These are phyloP conservation scores for Heteromurus nitidus DNA, from an alignment of 2,888 invertebrate species.

Conservation along the genomic window DNA sequence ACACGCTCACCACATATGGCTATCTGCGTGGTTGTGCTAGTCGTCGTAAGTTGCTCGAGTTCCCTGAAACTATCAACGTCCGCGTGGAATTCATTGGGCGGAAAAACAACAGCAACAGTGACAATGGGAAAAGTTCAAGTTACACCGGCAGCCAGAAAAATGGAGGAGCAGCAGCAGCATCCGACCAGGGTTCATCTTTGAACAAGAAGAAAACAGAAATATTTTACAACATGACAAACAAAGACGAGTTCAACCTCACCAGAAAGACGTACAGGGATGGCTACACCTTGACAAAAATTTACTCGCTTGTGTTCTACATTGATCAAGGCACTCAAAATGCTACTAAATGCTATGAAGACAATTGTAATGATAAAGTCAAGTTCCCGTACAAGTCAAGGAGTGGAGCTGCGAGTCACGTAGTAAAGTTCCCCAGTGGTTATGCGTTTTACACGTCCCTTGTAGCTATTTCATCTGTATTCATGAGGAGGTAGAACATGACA, in stretches of 20 bases:
- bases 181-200: neutral
- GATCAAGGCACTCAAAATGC: slow-evolving; percentile 70
- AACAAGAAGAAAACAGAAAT: slow-evolving; percentile 38
- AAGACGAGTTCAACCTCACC: slow-evolving; percentile 48
- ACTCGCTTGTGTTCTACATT: slow-evolving; percentile 71
- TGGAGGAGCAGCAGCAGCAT: slow-evolving; percentile 8
- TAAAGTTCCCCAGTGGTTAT: slow-evolving; percentile 2
- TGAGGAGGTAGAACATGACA: too few relatives aligned
- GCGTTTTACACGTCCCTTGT: neutral
- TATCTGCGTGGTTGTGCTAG: slow-evolving; percentile 71
- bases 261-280: slow-evolving; percentile 64
- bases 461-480: too few relatives aligned
- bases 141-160: slow-evolving; percentile 16
- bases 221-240: slow-evolving; percentile 52
- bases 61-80: slow-evolving; percentile 68
- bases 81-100: slow-evolving; percentile 54
- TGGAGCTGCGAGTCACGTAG: slow-evolving; percentile 17
- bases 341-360: slow-evolving; percentile 68
- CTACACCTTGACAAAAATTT: slow-evolving; percentile 64
- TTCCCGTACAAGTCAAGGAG: slow-evolving; percentile 27
- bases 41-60: slow-evolving; percentile 66
- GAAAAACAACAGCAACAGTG: slow-evolving; percentile 25
- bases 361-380: slow-evolving; percentile 68
- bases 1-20: slow-evolving; percentile 63
- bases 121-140: slow-evolving; percentile 6